A percentile compares a stretch with the other conserved stretches of the same genome.
Evolutionary conservation across 2,797 vertebrate genomes (phyloP).

Genomic region (Urocyon cinereoargenteus): DNA sequence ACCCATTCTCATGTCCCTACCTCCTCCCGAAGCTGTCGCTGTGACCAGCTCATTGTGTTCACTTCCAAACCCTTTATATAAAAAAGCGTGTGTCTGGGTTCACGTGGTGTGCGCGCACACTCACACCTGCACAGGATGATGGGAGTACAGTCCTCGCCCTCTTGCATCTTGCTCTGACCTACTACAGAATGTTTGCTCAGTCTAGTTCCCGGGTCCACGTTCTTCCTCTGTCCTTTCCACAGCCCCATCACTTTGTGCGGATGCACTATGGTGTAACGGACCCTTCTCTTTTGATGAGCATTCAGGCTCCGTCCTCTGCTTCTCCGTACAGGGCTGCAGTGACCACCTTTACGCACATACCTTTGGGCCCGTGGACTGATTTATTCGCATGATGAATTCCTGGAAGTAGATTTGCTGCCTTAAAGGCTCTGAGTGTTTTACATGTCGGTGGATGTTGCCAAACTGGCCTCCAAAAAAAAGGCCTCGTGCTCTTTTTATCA

Average conservation of each 20-base stretch:
- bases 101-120: not conserved
- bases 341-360: rapidly evolving
- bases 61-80: not conserved
- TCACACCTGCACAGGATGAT: rapidly evolving
- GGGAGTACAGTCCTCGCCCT: not conserved
- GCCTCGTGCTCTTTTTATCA: not conserved
- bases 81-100: not conserved
- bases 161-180: not conserved
- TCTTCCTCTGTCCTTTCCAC: not conserved
- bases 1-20: not conserved
- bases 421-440: not conserved
- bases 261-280: rapidly evolving
- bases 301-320: not conserved
- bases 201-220: not conserved
- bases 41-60: not conserved
- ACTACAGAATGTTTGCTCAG: not conserved
- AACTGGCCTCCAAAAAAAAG: not conserved
- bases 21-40: not conserved
- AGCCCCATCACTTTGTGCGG: rapidly evolving
- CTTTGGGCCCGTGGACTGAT: not conserved
- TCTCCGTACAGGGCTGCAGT: not conserved
- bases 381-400: not conserved
- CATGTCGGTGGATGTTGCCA: not conserved
- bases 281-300: not conserved
- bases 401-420: not conserved